Conservation (phyloP, 2,797 vertebrate species). For the Lepilemur septentrionalis region DNA sequence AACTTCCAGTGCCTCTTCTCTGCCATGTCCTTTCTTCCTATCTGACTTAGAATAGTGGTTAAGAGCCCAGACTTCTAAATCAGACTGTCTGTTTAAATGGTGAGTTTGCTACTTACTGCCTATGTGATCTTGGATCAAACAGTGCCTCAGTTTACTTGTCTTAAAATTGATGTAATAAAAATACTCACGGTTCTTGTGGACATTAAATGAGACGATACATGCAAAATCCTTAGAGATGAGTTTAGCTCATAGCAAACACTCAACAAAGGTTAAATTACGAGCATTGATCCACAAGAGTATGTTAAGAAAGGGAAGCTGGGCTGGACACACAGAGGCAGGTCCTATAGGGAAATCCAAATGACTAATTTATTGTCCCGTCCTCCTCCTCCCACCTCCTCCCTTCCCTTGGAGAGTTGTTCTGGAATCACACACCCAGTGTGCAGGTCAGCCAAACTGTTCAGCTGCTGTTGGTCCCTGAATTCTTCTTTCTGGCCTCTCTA, state of each 20-base stretch:
- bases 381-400: conserved; percentile 56
- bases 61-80: neutral
- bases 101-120: neutral
- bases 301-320: neutral
- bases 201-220: neutral
- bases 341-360: neutral
- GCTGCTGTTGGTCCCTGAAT: conserved; percentile 33
- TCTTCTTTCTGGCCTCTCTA: conserved; percentile 46
- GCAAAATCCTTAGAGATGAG: neutral
- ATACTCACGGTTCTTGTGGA: neutral
- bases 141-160: neutral
- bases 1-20: neutral
- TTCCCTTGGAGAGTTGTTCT: conserved; percentile 69
- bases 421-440: neutral
- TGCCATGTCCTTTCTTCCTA: neutral
- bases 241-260: neutral
- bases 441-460: conserved; percentile 61
- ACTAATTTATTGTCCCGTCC: conserved; percentile 52
- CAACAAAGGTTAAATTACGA: neutral
- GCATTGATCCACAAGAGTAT: neutral
- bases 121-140: neutral
- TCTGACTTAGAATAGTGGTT: neutral
- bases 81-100: neutral
- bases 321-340: neutral
- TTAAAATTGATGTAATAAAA: conserved; percentile 35